Base-by-base conservation (phyloP, 2,888 invertebrate species). In the Chloroclysta siterata region DNA sequence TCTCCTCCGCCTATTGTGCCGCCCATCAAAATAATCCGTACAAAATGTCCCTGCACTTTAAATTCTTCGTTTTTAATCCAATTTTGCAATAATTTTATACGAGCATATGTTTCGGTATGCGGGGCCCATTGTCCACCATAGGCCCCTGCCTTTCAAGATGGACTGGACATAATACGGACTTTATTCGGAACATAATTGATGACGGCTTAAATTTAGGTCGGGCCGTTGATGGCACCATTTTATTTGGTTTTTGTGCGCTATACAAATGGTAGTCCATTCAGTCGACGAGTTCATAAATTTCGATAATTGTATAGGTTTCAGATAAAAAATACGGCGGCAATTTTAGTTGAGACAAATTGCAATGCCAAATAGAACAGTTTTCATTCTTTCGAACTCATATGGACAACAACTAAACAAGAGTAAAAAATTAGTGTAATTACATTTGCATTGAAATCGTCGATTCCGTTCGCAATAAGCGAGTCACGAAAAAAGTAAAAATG, bases 11-110 rank as follows among this genome's bases (percentile, higher is more conserved):
- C 80, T 71, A 82, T 83, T 88, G 86, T 82, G 77, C 59, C 74
- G 71, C 69, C 71, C 71, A 76, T 82, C 81, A 78, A 84, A 82
- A 84, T 85, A 88, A 85, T 79, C 80, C 78, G 82, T 82, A 80
- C 85, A 80, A 79, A 85, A 79, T 82, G 54, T 57, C 73, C 70
- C 60, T 74, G 75, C 81, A 83, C 83, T 60, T 15, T 47, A 13
- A 83, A 83, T 81, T 80, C 74, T 68, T 54, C 72, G 75, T 69
- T 74, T 78, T 76, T 89, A 92, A 92, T 92, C 90, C 91, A 91
- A 91, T 92, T 89, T 89, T 73, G 83, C 81, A 81, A 64, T 64
- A 89, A 85, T 85, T 84, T 84, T 76, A 77, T 76, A 68, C 72
- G 72, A 80, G 76, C 90, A 90, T 89, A 90, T 89, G 90, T 84